Conservation (phyloP, 2,888 invertebrate genomes). For the Tipula confusa region DNA sequence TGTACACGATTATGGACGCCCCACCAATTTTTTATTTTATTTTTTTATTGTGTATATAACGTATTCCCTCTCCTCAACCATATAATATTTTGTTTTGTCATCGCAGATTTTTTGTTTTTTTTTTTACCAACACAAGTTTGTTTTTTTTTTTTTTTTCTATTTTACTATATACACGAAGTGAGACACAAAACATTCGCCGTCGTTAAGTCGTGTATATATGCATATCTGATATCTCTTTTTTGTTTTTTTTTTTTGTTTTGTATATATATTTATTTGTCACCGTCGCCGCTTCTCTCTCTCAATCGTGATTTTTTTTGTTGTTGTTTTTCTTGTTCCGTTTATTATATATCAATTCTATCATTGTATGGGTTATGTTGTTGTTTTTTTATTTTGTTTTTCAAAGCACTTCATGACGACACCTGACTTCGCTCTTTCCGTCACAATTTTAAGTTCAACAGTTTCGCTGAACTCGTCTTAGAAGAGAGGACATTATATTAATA, state of each 20-base stretch:
- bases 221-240: not conserved
- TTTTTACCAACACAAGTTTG: not conserved
- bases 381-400: constrained; percentile 15
- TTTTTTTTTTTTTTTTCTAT: not conserved
- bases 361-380: constrained; percentile 21
- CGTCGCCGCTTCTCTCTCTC: not conserved
- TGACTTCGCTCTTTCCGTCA: constrained; percentile 31
- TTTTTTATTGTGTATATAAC: not conserved
- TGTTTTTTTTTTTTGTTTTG: not conserved
- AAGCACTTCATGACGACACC: constrained; percentile 31
- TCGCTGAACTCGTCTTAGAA: constrained; percentile 31
- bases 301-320: not conserved
- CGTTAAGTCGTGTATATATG: not conserved
- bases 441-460: constrained; percentile 30
- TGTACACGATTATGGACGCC: constrained; percentile 4
- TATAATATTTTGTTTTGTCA: constrained; percentile 13
- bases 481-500: constrained; percentile 28
- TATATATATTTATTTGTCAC: constrained; percentile 28
- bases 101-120: not conserved
- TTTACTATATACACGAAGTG: not conserved
- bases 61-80: not conserved
- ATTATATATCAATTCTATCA: not conserved
- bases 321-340: not conserved
- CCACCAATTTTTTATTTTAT: not conserved
- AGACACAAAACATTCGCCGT: constrained; percentile 27